Evolutionary conservation across 2,888 invertebrate genomes (phyloP).

Genomic region (Punctoribates punctum): DNA sequence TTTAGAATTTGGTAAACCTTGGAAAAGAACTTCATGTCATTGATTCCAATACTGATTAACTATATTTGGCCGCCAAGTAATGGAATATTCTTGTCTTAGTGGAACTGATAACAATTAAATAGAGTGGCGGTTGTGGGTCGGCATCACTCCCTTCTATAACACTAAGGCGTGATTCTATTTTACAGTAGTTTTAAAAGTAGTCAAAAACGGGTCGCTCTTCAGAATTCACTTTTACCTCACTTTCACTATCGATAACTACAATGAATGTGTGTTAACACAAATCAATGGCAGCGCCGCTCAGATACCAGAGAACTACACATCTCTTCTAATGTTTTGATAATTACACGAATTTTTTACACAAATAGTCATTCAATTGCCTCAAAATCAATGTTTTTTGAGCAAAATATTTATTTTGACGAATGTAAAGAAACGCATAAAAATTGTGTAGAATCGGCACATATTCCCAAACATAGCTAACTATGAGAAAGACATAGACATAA

Average conservation of each 20-base stretch:
- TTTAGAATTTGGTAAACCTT: slow-evolving; percentile 11
- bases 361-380: background rate
- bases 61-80: slow-evolving; percentile 21
- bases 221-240: slow-evolving; percentile 15
- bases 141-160: background rate
- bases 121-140: slow-evolving; percentile 5
- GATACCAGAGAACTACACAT: background rate
- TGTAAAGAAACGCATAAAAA: no score
- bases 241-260: slow-evolving; percentile 25
- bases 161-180: background rate
- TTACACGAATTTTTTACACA: background rate
- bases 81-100: slow-evolving; percentile 30
- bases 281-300: background rate
- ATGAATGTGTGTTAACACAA: slow-evolving; percentile 12
- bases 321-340: background rate
- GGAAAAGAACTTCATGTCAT: background rate
- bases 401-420: no score
- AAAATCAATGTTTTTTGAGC: no score
- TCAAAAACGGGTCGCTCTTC: background rate
- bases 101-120: slow-evolving; percentile 1
- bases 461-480: background rate
- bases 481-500: slow-evolving; percentile 2
- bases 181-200: slow-evolving; percentile 14
- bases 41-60: slow-evolving; percentile 9
- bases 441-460: no score